phyloP scores from a whole-genome alignment of 2,888 invertebrate genomes.

The Melikaiella ostensackeni region DNA sequence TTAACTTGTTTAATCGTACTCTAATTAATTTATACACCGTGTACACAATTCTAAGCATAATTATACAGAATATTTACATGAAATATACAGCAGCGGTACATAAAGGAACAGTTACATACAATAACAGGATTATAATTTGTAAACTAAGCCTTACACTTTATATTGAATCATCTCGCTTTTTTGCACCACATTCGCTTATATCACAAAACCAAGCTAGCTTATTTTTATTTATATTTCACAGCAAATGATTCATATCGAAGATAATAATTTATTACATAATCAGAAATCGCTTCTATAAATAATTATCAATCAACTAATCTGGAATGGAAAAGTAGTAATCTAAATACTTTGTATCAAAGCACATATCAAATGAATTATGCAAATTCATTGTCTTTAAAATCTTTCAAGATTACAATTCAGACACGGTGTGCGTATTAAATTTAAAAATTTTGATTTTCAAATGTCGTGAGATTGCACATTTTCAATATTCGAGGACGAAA shows the following conservation, averaged over 20 bases:
- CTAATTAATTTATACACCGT: slow-evolving; percentile 58
- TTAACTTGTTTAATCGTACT: slow-evolving; percentile 25
- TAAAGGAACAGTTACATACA: slow-evolving; percentile 72
- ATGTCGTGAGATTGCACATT: slow-evolving; percentile 23
- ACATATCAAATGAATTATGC: not conserved
- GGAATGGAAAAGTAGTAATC: slow-evolving; percentile 26
- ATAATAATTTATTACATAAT: slow-evolving; percentile 14
- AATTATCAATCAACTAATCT: slow-evolving; percentile 15
- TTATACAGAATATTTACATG: slow-evolving; percentile 72
- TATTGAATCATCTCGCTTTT: slow-evolving; percentile 44
- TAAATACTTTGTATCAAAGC: slow-evolving; percentile 15
- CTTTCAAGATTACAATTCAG: not conserved
- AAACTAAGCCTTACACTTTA: slow-evolving; percentile 22
- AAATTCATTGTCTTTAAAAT: not conserved
- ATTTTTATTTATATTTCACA: not conserved
- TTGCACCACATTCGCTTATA: slow-evolving; percentile 43
- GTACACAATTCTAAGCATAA: slow-evolving; percentile 68
- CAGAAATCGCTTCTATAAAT: not conserved
- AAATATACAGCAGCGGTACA: slow-evolving; percentile 69
- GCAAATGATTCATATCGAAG: slow-evolving; percentile 6
- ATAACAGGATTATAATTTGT: slow-evolving; percentile 40
- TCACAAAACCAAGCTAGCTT: slow-evolving; percentile 50
- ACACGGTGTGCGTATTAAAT: slow-evolving; percentile 4
- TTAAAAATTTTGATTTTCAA: slow-evolving; percentile 4
- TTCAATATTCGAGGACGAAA: not conserved